Base-by-base conservation (phyloP, 2,888 invertebrate genomes). In the Aleiodes alternator region DNA sequence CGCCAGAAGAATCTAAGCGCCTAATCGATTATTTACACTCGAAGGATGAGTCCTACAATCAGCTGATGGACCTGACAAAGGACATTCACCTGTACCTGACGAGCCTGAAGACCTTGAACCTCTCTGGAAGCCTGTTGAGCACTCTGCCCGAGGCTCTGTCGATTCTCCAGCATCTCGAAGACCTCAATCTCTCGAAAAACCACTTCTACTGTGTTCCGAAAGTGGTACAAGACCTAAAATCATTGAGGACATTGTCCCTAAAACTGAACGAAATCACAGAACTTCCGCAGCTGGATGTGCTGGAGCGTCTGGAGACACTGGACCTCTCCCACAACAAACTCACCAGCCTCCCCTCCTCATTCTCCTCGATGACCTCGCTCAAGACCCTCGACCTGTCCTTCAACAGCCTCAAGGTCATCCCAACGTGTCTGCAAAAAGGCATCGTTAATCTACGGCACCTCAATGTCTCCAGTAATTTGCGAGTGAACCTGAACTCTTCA, bases 321-420 rank as follows among this genome's bases (percentile, higher is more conserved):
- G 14, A 75, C 70, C 29, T 70, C 3, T 69, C 75, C 0, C 43
- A 16, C 1, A 75, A 75, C 64, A 48, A 31, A 29, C 12, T 59
- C n/a, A 11, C 7, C 11, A 12, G 9, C 6, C 59, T 59, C 5
- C 59, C 59, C n/a, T 3, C 11, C 9, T 59, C 34, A 7, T 59
- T 59, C n/a, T 11, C 34, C n/a, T 59, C 59, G 7, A 12, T 59
- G 12, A 77, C 80, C 43, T 70, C 51, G 11, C 64, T 88, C 0
- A 81, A 73, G 71, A 72, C 23, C 12, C 74, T 87, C 11, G 79
- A 80, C 71, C 34, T 87, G 6, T 73, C 79, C 0, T 8, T 70
- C 1, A 88, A 88, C 59, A 68, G 29, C 7, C 80, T 88, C 6
- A 51, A 31, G 4, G 31, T n/a, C 2, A 78, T 87, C 14, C 87